These are phyloP conservation scores for Tupaia tana DNA, from an alignment of 2,113 vertebrate species.

Conservation along the genomic window DNA sequence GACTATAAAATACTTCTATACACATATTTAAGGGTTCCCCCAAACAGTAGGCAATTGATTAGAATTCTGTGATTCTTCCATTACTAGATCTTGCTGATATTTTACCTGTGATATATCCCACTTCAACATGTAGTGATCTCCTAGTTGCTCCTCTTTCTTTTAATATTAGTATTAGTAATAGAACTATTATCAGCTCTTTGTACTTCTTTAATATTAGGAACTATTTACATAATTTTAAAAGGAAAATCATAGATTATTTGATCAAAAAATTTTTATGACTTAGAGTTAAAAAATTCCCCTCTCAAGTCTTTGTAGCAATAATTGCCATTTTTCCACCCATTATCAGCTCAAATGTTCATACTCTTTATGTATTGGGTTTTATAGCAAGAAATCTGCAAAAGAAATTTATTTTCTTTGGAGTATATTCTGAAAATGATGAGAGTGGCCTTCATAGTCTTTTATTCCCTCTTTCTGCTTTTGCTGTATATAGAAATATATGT, in stretches of 20 bases:
- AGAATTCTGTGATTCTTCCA: background rate
- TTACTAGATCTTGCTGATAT: background rate
- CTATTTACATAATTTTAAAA: background rate
- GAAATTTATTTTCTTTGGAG: background rate
- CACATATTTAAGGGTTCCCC: background rate
- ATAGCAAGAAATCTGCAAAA: background rate
- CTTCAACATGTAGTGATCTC: background rate
- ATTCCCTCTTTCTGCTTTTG: background rate
- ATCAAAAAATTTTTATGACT: background rate
- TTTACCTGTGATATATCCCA: background rate
- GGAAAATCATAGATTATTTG: background rate
- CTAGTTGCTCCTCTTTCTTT: background rate
- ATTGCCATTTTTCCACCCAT: background rate
- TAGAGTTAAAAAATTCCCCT: background rate
- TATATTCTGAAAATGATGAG: background rate
- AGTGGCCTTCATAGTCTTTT: background rate
- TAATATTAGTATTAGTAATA: background rate
- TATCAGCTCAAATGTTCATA: background rate
- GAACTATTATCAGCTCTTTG: background rate
- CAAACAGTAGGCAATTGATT: background rate
- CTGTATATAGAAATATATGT: background rate
- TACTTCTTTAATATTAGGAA: background rate
- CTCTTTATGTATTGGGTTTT: background rate
- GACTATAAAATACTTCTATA: constrained; percentile 32
- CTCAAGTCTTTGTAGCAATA: background rate